Evolutionary conservation across 2,888 invertebrate genomes (phyloP).

Genomic region (Melanophora roralis): DNA sequence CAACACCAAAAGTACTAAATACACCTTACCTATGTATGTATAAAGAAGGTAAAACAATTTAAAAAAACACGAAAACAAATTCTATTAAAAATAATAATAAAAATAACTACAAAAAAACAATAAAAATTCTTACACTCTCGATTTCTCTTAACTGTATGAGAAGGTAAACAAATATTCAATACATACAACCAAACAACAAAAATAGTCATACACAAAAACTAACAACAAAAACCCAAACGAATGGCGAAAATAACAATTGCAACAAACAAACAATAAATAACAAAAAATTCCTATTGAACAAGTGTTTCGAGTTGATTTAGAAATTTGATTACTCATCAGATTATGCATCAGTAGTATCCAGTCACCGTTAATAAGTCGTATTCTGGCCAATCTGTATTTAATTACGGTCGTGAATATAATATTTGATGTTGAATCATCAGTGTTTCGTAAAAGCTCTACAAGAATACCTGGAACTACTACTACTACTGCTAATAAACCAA

Average conservation of each 20-base stretch:
- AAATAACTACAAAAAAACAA: not conserved
- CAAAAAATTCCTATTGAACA: constrained; percentile 30
- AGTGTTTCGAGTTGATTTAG: constrained; percentile 42
- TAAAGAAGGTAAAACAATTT: too few species aligned
- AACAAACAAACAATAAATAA: not conserved
- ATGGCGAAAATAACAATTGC: not conserved
- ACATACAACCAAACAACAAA: not conserved
- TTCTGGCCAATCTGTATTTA: constrained; percentile 31
- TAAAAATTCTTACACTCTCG: constrained; percentile 9
- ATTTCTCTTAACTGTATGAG: not conserved
- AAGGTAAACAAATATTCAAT: constrained; percentile 36
- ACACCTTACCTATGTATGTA: too few species aligned
- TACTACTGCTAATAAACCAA: constrained; percentile 23
- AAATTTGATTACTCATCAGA: constrained; percentile 58
- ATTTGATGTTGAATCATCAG: constrained; percentile 54
- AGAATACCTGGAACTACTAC: constrained; percentile 55
- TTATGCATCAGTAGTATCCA: constrained; percentile 8
- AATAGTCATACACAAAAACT: not conserved
- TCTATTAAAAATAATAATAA: not conserved
- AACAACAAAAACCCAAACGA: not conserved
- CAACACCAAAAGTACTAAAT: too few species aligned
- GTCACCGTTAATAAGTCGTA: not conserved
- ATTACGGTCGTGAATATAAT: constrained; percentile 47
- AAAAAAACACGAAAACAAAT: constrained; percentile 4
- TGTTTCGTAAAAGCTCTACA: constrained; percentile 44